Evolutionary conservation across 2,888 invertebrate species (phyloP).

Genomic region (Diachrysia chrysitis): DNA sequence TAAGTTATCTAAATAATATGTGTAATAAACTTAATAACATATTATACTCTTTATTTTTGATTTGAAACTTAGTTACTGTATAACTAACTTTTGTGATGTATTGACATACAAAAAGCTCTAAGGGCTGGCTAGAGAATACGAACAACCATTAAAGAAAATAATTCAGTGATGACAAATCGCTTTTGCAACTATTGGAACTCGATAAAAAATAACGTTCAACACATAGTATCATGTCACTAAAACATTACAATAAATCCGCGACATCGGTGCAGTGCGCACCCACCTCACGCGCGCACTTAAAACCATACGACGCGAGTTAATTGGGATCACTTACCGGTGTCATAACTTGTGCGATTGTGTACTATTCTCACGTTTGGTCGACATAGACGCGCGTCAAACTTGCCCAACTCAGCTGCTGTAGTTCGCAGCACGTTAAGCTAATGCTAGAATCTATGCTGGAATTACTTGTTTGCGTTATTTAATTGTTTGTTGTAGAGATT

Average conservation of each 20-base stretch:
- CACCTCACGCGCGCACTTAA: constrained; percentile 47
- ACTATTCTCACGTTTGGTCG: constrained; percentile 50
- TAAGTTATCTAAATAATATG: too few relatives aligned
- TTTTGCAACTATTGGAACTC: too few relatives aligned
- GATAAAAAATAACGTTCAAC: too few relatives aligned
- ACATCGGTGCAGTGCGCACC: constrained; percentile 23
- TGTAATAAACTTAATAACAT: too few relatives aligned
- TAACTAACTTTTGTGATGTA: too few relatives aligned
- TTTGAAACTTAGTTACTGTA: too few relatives aligned
- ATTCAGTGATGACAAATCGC: too few relatives aligned
- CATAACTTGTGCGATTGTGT: constrained; percentile 52
- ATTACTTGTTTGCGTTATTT: constrained; percentile 39
- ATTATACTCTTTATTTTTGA: too few relatives aligned
- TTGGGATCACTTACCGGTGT: constrained; percentile 53
- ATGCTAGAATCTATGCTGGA: constrained; percentile 23
- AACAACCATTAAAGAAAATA: too few relatives aligned
- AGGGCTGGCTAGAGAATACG: too few relatives aligned
- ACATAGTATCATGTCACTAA: neutral
- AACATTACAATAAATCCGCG: neutral
- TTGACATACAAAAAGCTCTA: too few relatives aligned
- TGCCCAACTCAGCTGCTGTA: constrained; percentile 19
- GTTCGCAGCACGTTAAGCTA: constrained; percentile 11
- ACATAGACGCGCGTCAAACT: constrained; percentile 28
- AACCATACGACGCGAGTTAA: constrained; percentile 47
- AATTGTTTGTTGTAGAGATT: constrained; percentile 15